Evolutionary conservation across 2,113 vertebrate species (phyloP).

Genomic region (Microtus ochrogaster): DNA sequence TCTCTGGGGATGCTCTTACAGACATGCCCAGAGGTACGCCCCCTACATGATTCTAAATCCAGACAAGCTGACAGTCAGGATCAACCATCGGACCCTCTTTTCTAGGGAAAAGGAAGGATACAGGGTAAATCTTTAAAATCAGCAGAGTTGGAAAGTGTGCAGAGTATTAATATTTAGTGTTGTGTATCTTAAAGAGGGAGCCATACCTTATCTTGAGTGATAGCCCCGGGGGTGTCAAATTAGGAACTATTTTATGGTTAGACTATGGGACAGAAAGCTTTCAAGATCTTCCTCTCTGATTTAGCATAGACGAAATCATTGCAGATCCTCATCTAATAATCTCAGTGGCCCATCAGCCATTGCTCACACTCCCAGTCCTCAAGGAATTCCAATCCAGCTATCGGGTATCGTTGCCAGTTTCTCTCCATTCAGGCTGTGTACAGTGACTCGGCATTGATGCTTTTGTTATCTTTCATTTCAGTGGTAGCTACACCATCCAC

Average conservation of each 20-base stretch:
- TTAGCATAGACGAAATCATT: neutral
- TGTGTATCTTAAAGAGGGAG: neutral
- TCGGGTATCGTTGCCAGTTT: neutral
- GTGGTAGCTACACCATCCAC: neutral
- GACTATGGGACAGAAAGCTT: neutral
- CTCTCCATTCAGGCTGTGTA: neutral
- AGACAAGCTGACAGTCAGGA: neutral
- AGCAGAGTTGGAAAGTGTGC: neutral
- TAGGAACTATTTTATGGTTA: neutral
- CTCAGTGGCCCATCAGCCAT: neutral
- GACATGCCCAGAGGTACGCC: neutral
- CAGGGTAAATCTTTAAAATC: neutral
- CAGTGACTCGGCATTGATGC: neutral
- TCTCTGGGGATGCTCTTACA: neutral
- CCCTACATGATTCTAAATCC: neutral
- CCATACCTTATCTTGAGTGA: neutral
- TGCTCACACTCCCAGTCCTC: neutral
- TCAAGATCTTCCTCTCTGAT: neutral
- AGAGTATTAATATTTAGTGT: neutral
- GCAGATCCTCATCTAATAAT: neutral
- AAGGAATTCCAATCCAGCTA: neutral
- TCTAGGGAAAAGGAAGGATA: neutral
- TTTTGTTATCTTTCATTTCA: neutral
- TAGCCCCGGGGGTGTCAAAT: neutral
- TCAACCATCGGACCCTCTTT: neutral